Evolutionary conservation across 2,113 vertebrate species (phyloP), one percentile per base, ranked within the genome.

Genomic region (Machaerirhynchus nigripectus): DNA sequence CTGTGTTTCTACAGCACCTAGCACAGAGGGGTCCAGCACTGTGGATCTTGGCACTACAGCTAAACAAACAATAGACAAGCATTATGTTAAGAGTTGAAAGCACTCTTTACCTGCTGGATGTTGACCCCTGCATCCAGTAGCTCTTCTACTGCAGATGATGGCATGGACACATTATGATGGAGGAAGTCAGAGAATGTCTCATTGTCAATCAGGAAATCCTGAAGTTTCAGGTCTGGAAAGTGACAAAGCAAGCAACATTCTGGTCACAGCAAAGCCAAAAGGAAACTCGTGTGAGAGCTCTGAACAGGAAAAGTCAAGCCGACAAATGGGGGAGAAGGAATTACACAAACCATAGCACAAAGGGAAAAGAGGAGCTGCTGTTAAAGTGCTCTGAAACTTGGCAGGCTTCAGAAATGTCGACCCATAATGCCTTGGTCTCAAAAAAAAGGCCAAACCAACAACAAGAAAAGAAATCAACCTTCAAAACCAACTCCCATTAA

Each of bases 151-250:
- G 87, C 39, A 28, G 97, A 60, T 33, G 96, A 92, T 12, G 99
- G 93, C 82, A 99, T 76, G 30, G 98, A 98, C 20, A 98, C 90
- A 60, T 99, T 99, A 15, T 85, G 94, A 69, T 55, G 80, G 59
- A 99, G 98, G 90, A 99, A 99, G 50, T 88, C 94, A 40, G 99
- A 98, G 90, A 99, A 97, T 0, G 98, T 99, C 97, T 99, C 99
- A 10, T 99, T 98, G 94, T 99, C 98, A 84, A 95, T 91, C 86
- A 99, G 98, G 96, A 99, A 99, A 97, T 99, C 98, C 92, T 97
- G 98, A 95, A 99, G 95, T 95, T 98, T 99, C 96, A 99, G 97
- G 78, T 98, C 99, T 99, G 96, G 46, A 4, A 82, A 53, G 67
- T 13, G 61, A 93, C 27, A 93, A 95, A 92, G 92, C 28, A 73